Evolutionary conservation across 92 coral and sea anemone genomes (phyloP).

Genomic region (Epizoanthus rinbou): DNA sequence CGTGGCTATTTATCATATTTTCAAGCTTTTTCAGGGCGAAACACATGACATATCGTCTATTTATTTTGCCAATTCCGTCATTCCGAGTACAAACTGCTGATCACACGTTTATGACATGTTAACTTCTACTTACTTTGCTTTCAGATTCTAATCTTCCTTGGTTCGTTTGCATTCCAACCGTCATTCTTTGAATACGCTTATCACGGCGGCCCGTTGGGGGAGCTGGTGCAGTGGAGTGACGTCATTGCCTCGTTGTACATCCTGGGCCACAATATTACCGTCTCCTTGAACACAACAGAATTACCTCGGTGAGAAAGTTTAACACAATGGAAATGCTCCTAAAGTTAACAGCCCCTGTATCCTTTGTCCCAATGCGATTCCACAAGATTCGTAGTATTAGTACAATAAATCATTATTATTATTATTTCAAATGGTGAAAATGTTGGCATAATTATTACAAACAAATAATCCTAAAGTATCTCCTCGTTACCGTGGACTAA

Average conservation of each 20-base stretch:
- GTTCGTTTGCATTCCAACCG: slow-evolving; percentile 73
- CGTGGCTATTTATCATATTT: no score
- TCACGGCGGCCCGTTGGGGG: slow-evolving; percentile 89
- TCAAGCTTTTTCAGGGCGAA: no score
- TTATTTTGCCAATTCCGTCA: no score
- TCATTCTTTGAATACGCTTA: slow-evolving; percentile 56
- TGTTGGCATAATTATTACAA: no score
- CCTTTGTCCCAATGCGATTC: neutral
- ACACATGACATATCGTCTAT: no score
- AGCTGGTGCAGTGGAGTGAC: slow-evolving; percentile 95
- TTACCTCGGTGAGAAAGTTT: slow-evolving; percentile 50
- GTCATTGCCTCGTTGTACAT: slow-evolving; percentile 75
- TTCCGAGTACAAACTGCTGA: no score
- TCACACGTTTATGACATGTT: no score
- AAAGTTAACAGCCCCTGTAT: neutral
- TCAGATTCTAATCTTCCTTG: slow-evolving; percentile 79
- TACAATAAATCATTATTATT: no score
- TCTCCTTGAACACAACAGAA: slow-evolving; percentile 37
- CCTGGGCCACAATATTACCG: slow-evolving; percentile 80
- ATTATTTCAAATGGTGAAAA: no score
- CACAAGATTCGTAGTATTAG: no score
- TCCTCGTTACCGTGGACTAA: no score
- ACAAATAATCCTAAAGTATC: neutral
- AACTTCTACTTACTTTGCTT: neutral
- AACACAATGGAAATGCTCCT: neutral